Evolutionary conservation across 2,888 invertebrate species (phyloP), one percentile per base, ranked within the genome.

Genomic region (Zeuzera pyrina): DNA sequence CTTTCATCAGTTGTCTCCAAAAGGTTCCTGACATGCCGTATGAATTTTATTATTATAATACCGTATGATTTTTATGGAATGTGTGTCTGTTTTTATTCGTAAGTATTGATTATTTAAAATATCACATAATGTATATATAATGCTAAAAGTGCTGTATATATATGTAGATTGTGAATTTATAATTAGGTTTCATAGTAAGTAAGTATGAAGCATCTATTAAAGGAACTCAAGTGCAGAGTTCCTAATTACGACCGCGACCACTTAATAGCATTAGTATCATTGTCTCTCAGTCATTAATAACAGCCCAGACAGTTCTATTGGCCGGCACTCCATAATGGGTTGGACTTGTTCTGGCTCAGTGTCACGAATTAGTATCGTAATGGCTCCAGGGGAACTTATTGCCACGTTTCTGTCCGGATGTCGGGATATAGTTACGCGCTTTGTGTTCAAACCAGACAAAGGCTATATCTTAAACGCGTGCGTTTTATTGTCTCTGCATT

Each of bases 241-340:
- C 5, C 8, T 4, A n/a, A n/a, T n/a, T n/a, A n/a, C n/a, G n/a
- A 16, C 27, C 15, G 24, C 34, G 34, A 34, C 34, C 34, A 36
- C 67, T 73, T 79, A 73, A 81, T 79, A 68, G 67, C 71, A 70
- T 77, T 74, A 74, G 66, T 62, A 60, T 72, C 69, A 76, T 77
- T 78, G 78, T 76, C 71, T 64, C 55, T 46, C 43, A 49, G 57
- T 65, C 74, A 71, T 83, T 79, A 78, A 81, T 81, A 79, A 76
- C 67, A 57, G 53, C 47, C 43, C 47, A 52, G 74, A 76, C 74
- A 74, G 72, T 71, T 77, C 69, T 73, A 78, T 77, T 71, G 76
- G 70, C 45, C 57, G 47, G 50, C 57, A 47, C 51, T 57, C 72
- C 69, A 68, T 74, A 74, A 70, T 61, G 49, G 72, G 63, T 47